Percentiles rank a stretch among this genome's conserved stretches.
Conservation (phyloP, 1,140 invertebrate genomes). For the Apis laboriosa region DNA sequence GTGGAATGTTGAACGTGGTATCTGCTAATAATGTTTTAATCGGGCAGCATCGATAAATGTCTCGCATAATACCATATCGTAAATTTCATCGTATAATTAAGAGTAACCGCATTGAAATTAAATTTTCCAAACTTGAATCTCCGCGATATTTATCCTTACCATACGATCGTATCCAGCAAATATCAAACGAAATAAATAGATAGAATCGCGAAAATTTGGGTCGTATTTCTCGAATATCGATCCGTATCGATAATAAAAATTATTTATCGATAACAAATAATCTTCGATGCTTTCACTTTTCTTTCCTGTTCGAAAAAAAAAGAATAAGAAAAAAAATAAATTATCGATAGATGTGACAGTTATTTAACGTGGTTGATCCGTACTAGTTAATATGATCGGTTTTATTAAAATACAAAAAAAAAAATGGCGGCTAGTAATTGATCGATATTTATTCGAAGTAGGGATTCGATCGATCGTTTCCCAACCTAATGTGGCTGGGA, state of each 20-base stretch:
- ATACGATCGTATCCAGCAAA: not conserved
- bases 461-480: not conserved
- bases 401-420: slow-evolving; percentile 33
- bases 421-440: slow-evolving; percentile 21
- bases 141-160: not conserved
- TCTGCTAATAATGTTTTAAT: not conserved
- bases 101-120: not conserved
- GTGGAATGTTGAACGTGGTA: slow-evolving; percentile 1
- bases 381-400: slow-evolving; percentile 9
- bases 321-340: not conserved
- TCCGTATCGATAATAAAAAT: not conserved
- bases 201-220: not conserved
- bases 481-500: not conserved
- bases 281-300: not conserved
- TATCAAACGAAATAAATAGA: not conserved
- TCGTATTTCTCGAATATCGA: not conserved
- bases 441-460: slow-evolving; percentile 3
- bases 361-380: not conserved
- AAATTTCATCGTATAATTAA: not conserved
- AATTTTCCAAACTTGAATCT: not conserved
- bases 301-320: not conserved
- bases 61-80: not conserved
- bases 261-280: not conserved
- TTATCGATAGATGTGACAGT: not conserved
- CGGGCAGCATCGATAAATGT: not conserved